phyloP scores from a whole-genome alignment of 2,888 invertebrate species.

The Gonocerus acuteangulatus region DNA sequence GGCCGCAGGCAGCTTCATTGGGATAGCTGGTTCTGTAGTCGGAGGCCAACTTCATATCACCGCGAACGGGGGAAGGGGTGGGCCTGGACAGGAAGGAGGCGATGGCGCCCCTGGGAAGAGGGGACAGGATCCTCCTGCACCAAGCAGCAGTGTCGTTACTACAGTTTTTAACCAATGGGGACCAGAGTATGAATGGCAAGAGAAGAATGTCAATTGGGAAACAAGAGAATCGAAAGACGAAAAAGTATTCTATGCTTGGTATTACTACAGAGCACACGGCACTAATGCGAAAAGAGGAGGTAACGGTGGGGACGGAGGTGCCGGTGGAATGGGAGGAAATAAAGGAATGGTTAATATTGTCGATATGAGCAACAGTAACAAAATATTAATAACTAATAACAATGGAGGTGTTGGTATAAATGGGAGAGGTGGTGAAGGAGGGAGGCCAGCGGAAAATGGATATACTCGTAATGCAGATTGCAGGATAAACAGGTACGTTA shows the following conservation, averaged over 20 bases:
- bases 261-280: background rate
- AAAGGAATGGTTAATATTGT: background rate
- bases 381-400: background rate
- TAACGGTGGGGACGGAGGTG: conserved; percentile 5
- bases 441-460: background rate
- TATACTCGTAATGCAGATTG: background rate
- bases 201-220: background rate
- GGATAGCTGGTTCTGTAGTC: background rate
- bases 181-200: background rate
- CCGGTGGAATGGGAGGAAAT: background rate
- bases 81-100: conserved; percentile 4
- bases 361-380: background rate
- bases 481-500: background rate
- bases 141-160: background rate
- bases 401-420: background rate
- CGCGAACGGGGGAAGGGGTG: conserved; percentile 6
- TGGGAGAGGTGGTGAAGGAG: background rate
- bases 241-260: background rate
- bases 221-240: background rate
- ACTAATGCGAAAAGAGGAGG: background rate
- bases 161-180: background rate
- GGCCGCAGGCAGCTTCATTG: background rate
- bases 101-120: background rate
- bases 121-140: background rate
- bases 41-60: background rate